phyloP scores from a whole-genome alignment of 2,113 vertebrate species.

The Lichenostomus cassidix region DNA sequence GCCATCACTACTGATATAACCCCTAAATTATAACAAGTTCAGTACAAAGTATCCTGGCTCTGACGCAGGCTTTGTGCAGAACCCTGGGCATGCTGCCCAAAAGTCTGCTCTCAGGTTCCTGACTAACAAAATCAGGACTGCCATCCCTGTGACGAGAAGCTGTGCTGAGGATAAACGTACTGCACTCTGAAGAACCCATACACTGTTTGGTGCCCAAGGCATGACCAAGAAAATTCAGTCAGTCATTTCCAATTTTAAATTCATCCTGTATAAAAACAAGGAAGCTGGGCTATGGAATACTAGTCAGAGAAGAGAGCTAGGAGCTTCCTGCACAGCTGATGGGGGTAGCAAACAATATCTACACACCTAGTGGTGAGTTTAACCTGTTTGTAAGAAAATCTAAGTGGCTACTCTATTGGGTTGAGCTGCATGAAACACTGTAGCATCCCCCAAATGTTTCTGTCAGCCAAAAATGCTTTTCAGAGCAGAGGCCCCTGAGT shows the following conservation, averaged over 20 bases:
- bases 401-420: neutral
- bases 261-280: neutral
- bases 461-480: neutral
- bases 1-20: neutral
- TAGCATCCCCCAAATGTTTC: neutral
- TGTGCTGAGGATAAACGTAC: neutral
- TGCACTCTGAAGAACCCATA: fast-evolving
- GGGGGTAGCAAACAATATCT: neutral
- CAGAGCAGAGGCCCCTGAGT: neutral
- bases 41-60: neutral
- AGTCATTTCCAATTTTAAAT: neutral
- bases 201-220: neutral
- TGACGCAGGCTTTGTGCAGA: neutral
- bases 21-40: neutral
- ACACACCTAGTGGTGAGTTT: fast-evolving
- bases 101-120: neutral
- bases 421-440: neutral
- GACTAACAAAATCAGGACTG: neutral
- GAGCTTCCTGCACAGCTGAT: neutral
- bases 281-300: neutral
- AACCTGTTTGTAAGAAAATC: neutral
- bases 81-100: neutral
- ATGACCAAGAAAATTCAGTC: neutral
- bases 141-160: neutral
- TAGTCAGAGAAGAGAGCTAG: neutral